Conservation (phyloP, 1,140 invertebrate genomes). For the Achatina immaculata region DNA sequence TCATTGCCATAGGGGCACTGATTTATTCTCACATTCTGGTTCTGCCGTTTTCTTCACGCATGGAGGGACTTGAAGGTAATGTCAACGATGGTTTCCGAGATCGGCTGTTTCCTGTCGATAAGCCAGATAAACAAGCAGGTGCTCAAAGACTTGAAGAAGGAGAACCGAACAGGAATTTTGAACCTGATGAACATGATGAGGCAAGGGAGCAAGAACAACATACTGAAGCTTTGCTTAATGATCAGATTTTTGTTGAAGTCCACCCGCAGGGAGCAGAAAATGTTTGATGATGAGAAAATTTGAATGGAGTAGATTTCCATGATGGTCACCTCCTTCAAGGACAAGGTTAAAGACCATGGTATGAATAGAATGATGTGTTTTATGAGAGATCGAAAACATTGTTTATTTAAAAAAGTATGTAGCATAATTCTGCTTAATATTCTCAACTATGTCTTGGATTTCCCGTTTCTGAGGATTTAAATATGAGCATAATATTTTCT, state of each 20-base stretch:
- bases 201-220: not conserved
- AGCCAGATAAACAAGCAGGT: too few relatives aligned
- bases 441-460: too few relatives aligned
- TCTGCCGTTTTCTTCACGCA: not conserved
- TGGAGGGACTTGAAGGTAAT: not conserved
- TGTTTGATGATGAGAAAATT: too few relatives aligned
- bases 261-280: not conserved
- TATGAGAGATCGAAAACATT: too few relatives aligned
- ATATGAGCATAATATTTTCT: too few relatives aligned
- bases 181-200: not conserved
- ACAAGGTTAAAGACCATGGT: not conserved
- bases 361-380: too few relatives aligned
- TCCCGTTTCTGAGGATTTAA: too few relatives aligned
- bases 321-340: not conserved
- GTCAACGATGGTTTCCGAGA: not conserved
- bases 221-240: not conserved
- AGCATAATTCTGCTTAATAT: too few relatives aligned
- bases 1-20: conserved; percentile 9
- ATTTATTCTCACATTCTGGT: conserved; percentile 30
- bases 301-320: not conserved
- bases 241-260: not conserved
- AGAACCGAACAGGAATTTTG: not conserved
- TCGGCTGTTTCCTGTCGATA: too few relatives aligned
- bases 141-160: not conserved
- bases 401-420: too few relatives aligned